Percentiles rank a stretch among this genome's conserved stretches.
Evolutionary conservation across 2,888 invertebrate species (phyloP).

Genomic region (Dynastes maya): DNA sequence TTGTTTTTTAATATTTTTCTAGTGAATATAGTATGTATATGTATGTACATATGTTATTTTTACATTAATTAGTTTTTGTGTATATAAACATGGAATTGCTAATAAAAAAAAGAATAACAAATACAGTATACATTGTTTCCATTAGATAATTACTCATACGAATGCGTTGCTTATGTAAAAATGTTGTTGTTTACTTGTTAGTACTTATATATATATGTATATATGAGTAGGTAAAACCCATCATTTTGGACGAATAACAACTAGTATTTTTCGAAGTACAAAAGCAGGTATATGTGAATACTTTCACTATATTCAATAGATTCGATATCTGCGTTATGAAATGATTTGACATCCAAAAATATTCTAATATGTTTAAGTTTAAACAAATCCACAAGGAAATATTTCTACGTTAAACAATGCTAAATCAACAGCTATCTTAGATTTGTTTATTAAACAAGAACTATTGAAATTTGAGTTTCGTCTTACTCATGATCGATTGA

Average conservation of each 20-base stretch:
- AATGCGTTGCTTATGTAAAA: background rate
- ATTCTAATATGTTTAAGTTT: slow-evolving; percentile 18
- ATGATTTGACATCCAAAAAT: background rate
- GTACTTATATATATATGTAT: background rate
- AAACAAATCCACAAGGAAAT: slow-evolving; percentile 40
- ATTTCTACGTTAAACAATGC: slow-evolving; percentile 42
- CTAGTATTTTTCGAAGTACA: background rate
- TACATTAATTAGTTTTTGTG: slow-evolving; percentile 38
- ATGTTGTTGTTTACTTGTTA: slow-evolving; percentile 3
- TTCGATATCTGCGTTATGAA: background rate
- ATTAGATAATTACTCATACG: background rate
- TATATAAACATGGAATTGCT: slow-evolving; percentile 25
- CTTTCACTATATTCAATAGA: background rate
- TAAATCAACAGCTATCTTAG: slow-evolving; percentile 11
- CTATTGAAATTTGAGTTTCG: slow-evolving; percentile 11
- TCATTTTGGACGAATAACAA: background rate
- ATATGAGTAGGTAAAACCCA: background rate
- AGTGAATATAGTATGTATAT: background rate
- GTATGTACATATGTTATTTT: slow-evolving; percentile 33
- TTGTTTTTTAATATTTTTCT: slow-evolving; percentile 22
- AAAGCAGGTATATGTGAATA: background rate
- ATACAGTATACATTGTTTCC: background rate
- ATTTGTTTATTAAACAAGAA: slow-evolving; percentile 39
- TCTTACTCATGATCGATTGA: too few relatives aligned
- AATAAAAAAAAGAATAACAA: slow-evolving; percentile 26